Percentiles rank a stretch among this genome's conserved stretches.
phyloP scores from a whole-genome alignment of 2,888 invertebrate species.

The Suillia variegata region DNA sequence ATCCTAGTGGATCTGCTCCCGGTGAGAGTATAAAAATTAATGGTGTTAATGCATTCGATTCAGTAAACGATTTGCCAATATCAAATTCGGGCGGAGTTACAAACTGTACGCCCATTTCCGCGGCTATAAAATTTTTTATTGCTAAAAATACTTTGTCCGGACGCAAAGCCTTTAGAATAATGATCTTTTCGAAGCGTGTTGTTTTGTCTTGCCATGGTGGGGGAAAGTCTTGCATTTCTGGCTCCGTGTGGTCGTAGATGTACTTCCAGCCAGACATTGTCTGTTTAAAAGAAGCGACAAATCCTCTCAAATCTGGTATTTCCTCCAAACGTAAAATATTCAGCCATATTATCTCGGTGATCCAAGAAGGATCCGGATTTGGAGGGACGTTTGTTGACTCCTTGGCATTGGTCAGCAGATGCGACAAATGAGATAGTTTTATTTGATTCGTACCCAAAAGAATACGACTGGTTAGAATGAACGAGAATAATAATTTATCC shows the following conservation, averaged over 20 bases:
- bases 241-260: constrained; percentile 72
- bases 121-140: constrained; percentile 76
- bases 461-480: constrained; percentile 73
- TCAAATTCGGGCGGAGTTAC: constrained; percentile 87
- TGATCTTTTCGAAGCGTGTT: constrained; percentile 76
- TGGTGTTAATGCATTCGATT: constrained; percentile 78
- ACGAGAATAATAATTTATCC: constrained; percentile 85
- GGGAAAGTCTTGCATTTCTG: constrained; percentile 73
- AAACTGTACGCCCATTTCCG: constrained; percentile 76
- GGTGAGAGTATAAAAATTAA: constrained; percentile 88
- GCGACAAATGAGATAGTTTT: constrained; percentile 72
- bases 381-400: constrained; percentile 34
- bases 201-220: constrained; percentile 68
- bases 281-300: constrained; percentile 67
- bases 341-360: constrained; percentile 80
- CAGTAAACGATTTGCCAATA: constrained; percentile 78
- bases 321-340: constrained; percentile 76
- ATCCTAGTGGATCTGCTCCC: constrained; percentile 79
- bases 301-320: constrained; percentile 67
- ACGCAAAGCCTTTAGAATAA: constrained; percentile 78
- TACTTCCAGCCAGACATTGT: constrained; percentile 65
- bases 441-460: constrained; percentile 68
- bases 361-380: constrained; percentile 83
- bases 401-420: constrained; percentile 72
- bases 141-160: constrained; percentile 84